A percentile compares a stretch with the other conserved stretches of the same genome.
These are phyloP conservation scores for Acronicta alni DNA, from an alignment of 2,888 invertebrate genomes.

Conservation along the genomic window DNA sequence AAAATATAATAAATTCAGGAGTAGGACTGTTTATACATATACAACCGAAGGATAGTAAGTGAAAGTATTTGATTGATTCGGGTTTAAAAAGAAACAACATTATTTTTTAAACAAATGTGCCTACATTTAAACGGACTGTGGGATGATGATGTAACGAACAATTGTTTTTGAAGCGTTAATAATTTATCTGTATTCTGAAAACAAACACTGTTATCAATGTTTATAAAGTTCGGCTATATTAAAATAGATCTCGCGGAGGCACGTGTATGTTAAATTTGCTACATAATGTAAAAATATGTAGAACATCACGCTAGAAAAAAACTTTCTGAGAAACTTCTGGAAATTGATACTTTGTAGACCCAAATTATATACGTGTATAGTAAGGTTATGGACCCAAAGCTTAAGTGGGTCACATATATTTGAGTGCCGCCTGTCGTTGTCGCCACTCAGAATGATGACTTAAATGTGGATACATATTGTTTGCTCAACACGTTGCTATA, in stretches of 20 bases:
- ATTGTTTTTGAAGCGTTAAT: constrained; percentile 53
- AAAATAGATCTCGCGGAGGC: constrained; percentile 50
- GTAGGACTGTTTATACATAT: too few relatives aligned
- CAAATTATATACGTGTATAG: too few relatives aligned
- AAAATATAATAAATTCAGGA: too few relatives aligned
- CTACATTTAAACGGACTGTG: constrained; percentile 27
- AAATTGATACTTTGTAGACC: too few relatives aligned
- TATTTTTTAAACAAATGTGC: constrained; percentile 29
- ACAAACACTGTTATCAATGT: constrained; percentile 71
- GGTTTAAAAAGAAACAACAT: constrained; percentile 23
- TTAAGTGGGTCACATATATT: too few relatives aligned
- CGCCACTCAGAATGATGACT: too few relatives aligned
- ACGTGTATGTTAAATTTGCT: constrained; percentile 41
- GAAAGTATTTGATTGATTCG: constrained; percentile 49
- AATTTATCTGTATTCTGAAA: constrained; percentile 60
- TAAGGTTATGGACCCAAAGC: too few relatives aligned
- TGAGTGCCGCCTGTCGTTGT: too few relatives aligned
- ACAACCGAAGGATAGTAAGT: constrained; percentile 49
- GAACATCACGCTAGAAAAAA: too few relatives aligned
- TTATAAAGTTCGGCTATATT: constrained; percentile 52
- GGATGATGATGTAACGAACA: constrained; percentile 57
- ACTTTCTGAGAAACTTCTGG: too few relatives aligned
- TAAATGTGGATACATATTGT: too few relatives aligned
- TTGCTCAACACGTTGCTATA: too few relatives aligned
- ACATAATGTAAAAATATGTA: not conserved